Conservation (phyloP, 2,888 invertebrate species). For the Trachelus iudaicus region DNA sequence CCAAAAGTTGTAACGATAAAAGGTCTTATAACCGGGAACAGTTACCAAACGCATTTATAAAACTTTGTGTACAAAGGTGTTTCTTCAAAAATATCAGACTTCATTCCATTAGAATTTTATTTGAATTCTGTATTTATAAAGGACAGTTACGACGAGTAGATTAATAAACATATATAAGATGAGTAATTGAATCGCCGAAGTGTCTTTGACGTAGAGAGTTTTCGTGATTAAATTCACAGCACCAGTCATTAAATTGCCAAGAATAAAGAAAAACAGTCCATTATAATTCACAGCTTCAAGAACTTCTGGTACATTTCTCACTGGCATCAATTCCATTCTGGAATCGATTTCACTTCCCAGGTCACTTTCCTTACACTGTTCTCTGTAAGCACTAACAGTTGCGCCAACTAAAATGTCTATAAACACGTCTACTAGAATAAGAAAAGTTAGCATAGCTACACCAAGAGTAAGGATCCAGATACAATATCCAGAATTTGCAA, state of each 20-base stretch:
- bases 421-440: constrained; percentile 70
- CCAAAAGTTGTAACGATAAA: no score
- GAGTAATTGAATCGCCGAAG: constrained; percentile 46
- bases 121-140: constrained; percentile 47
- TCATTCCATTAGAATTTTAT: constrained; percentile 42
- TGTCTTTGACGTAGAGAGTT: constrained; percentile 69
- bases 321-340: background rate
- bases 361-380: constrained; percentile 7
- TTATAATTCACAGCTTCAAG: constrained; percentile 82
- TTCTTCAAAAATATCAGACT: no score
- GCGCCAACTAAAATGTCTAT: constrained; percentile 51
- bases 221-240: constrained; percentile 78
- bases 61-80: no score
- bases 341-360: constrained; percentile 30
- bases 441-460: constrained; percentile 69
- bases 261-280: constrained; percentile 85
- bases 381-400: constrained; percentile 17
- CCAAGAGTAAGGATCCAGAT: constrained; percentile 79
- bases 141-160: constrained; percentile 39
- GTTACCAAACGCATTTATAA: no score
- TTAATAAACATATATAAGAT: constrained; percentile 50
- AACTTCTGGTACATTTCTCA: constrained; percentile 68
- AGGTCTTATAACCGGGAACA: no score
- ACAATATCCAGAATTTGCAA: constrained; percentile 87
- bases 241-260: constrained; percentile 88